Percentiles rank a stretch among this genome's conserved stretches.
These are phyloP conservation scores for Myathropa florea DNA, from an alignment of 2,888 invertebrate genomes.

Conservation along the genomic window DNA sequence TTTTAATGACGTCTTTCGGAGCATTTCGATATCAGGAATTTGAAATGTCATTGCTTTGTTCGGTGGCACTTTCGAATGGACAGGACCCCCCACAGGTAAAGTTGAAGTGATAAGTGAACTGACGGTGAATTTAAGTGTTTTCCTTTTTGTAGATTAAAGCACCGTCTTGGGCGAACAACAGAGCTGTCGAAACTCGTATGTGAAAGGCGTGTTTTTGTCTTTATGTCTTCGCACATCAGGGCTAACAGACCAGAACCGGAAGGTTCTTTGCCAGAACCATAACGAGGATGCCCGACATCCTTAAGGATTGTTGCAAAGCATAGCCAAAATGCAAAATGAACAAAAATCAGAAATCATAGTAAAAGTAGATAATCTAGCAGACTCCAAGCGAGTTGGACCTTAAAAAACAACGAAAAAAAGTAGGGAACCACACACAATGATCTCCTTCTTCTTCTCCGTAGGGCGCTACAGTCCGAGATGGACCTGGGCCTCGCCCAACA, in stretches of 20 bases:
- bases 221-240: not conserved
- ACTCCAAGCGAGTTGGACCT: too few species aligned
- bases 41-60: constrained; percentile 43
- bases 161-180: not conserved
- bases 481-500: too few species aligned
- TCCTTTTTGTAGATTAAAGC: not conserved
- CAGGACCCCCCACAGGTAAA: constrained; percentile 38
- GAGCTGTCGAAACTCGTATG: not conserved
- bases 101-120: not conserved
- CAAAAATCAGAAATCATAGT: too few species aligned
- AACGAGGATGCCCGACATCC: too few species aligned
- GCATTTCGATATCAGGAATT: constrained; percentile 21
- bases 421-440: too few species aligned
- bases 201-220: not conserved
- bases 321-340: too few species aligned
- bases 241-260: not conserved
- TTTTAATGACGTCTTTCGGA: not conserved
- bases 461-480: too few species aligned
- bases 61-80: constrained; percentile 20
- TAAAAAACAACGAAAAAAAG: too few species aligned
- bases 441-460: too few species aligned
- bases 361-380: too few species aligned
- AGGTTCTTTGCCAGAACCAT: too few species aligned
- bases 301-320: too few species aligned
- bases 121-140: not conserved